Conservation (phyloP, 1,140 invertebrate genomes). For the Lordiphosa mommai region DNA sequence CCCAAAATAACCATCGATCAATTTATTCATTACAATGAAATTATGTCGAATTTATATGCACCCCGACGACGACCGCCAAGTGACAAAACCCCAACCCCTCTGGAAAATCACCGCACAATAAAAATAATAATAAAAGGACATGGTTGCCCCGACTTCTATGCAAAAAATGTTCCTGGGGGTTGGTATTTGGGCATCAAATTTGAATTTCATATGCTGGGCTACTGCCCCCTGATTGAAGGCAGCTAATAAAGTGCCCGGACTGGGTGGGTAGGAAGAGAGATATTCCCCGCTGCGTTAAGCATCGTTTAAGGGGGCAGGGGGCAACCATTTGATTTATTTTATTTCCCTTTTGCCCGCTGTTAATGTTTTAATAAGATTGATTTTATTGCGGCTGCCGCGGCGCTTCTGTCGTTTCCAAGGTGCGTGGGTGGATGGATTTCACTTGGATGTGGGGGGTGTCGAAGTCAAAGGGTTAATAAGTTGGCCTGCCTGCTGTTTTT, state of each 20-base stretch:
- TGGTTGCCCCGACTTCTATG: conserved; percentile 40
- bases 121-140: conserved; percentile 79
- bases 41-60: conserved; percentile 80
- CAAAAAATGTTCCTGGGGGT: conserved; percentile 45
- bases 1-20: conserved; percentile 76
- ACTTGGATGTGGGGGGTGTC: conserved; percentile 1
- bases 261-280: conserved; percentile 2
- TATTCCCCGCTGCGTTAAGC: conserved; percentile 63
- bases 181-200: conserved; percentile 57
- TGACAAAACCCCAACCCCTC: conserved; percentile 16
- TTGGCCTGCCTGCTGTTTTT: conserved; percentile 59
- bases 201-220: conserved; percentile 72
- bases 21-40: conserved; percentile 80
- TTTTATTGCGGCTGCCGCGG: conserved; percentile 61
- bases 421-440: conserved; percentile 24
- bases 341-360: conserved; percentile 64
- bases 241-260: conserved; percentile 59
- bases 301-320: conserved; percentile 34
- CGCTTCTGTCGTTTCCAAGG: background rate
- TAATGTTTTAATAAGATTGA: conserved; percentile 78
- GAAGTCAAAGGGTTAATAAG: conserved; percentile 73
- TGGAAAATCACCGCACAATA: conserved; percentile 79
- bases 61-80: conserved; percentile 51
- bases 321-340: conserved; percentile 73
- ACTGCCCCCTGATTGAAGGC: conserved; percentile 60